Conservation (phyloP, 2,888 invertebrate species). For the Hypomecis atomaria region DNA sequence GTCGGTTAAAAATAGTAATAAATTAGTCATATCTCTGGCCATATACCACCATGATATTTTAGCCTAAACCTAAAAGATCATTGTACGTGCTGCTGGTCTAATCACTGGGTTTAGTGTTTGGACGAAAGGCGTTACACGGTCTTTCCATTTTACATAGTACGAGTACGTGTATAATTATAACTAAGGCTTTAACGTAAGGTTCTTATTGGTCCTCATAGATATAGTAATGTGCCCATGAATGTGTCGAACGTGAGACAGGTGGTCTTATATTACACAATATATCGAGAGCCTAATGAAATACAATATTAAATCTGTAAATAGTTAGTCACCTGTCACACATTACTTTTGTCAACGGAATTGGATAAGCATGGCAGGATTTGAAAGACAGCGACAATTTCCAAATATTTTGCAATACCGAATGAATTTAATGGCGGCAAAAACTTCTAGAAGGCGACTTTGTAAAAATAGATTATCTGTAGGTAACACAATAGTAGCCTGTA, state of each 20-base stretch:
- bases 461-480: slow-evolving; percentile 40
- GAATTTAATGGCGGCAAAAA: slow-evolving; percentile 23
- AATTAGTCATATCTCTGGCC: too few species aligned
- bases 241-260: slow-evolving; percentile 1
- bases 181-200: too few species aligned
- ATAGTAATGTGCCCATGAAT: not conserved
- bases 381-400: slow-evolving; percentile 5
- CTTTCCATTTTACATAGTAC: too few species aligned
- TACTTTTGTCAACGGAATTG: slow-evolving; percentile 16
- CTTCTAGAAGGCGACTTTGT: slow-evolving; percentile 11
- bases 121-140: too few species aligned
- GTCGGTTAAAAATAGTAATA: too few species aligned
- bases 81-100: too few species aligned
- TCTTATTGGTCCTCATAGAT: slow-evolving; percentile 4
- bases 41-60: too few species aligned
- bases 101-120: too few species aligned
- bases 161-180: too few species aligned
- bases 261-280: not conserved
- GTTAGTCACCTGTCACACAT: not conserved
- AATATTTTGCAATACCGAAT: slow-evolving; percentile 17
- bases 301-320: not conserved
- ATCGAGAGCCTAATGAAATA: not conserved
- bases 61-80: too few species aligned
- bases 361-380: not conserved
- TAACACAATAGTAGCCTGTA: slow-evolving; percentile 26